A percentile compares a stretch with the other conserved stretches of the same genome.
Conservation (phyloP, 1,140 invertebrate species). For the Saccostrea cuccullata region DNA sequence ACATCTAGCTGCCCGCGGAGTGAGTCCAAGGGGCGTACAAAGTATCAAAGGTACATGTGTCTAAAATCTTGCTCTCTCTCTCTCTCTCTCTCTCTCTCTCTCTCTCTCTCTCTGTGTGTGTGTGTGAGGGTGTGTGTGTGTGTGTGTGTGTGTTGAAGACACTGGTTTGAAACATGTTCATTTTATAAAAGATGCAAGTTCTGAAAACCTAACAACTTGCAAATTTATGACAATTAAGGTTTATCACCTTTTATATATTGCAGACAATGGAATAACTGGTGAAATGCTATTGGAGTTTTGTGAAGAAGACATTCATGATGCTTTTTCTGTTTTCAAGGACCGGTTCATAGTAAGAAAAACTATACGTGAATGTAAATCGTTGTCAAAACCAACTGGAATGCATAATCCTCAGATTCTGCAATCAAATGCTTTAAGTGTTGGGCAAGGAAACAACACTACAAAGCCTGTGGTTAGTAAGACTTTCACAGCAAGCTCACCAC, state of each 20-base stretch:
- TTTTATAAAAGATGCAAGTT: no score
- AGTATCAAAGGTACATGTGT: conserved; percentile 4
- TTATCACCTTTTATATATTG: background rate
- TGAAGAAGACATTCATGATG: conserved; percentile 64
- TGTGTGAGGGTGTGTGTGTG: no score
- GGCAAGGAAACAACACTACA: background rate
- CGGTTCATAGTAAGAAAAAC: conserved; percentile 61
- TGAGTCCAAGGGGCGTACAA: background rate
- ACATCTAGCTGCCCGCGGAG: background rate
- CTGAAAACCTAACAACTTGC: no score
- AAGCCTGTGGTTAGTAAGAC: background rate
- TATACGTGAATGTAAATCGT: conserved; percentile 55
- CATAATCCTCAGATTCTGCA: background rate
- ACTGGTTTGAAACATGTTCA: no score
- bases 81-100: conserved; percentile 19
- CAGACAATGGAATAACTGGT: conserved; percentile 63
- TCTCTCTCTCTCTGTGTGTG: background rate
- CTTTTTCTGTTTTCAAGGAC: conserved; percentile 64
- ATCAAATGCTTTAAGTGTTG: background rate
- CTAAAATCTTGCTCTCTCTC: background rate
- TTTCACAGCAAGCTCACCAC: background rate
- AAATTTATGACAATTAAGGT: no score
- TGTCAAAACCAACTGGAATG: background rate
- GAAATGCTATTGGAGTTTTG: conserved; percentile 64
- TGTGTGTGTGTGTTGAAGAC: no score